These are phyloP conservation scores for Diphyllodes magnificus DNA, from an alignment of 2,113 vertebrate genomes.

Conservation along the genomic window DNA sequence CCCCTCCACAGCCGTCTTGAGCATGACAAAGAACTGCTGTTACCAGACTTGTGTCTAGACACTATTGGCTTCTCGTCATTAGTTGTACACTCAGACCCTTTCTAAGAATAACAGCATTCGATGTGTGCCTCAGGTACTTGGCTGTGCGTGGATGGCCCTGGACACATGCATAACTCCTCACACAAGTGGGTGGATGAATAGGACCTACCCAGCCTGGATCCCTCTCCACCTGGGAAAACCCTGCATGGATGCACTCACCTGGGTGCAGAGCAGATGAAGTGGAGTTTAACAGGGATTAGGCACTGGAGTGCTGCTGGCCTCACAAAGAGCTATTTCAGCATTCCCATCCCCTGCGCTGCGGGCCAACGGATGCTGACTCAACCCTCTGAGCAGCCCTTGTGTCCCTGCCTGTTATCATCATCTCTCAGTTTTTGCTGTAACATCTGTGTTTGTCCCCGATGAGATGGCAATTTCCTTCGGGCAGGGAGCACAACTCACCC, in stretches of 20 bases:
- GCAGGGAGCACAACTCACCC: neutral
- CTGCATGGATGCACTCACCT: neutral
- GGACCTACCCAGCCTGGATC: neutral
- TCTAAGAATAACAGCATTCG: neutral
- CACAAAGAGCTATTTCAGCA: neutral
- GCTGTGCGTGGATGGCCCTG: neutral
- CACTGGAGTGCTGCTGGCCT: neutral
- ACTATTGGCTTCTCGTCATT: neutral
- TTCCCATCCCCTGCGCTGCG: fast-evolving
- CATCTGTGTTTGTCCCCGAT: neutral
- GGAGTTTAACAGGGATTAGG: neutral
- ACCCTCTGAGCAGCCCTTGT: neutral
- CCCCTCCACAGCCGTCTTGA: neutral
- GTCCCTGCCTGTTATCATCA: neutral
- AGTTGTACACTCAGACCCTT: neutral
- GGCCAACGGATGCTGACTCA: neutral
- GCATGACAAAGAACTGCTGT: neutral
- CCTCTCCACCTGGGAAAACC: neutral
- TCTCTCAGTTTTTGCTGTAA: neutral
- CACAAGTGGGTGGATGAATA: neutral
- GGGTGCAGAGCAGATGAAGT: neutral
- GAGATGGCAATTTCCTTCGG: neutral
- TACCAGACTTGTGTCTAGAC: neutral
- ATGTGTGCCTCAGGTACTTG: neutral
- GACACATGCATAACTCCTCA: neutral